Percentiles rank a stretch among this genome's conserved stretches.
These are phyloP conservation scores for Willowsia nigromaculata DNA, from an alignment of 2,888 invertebrate genomes.

Conservation along the genomic window DNA sequence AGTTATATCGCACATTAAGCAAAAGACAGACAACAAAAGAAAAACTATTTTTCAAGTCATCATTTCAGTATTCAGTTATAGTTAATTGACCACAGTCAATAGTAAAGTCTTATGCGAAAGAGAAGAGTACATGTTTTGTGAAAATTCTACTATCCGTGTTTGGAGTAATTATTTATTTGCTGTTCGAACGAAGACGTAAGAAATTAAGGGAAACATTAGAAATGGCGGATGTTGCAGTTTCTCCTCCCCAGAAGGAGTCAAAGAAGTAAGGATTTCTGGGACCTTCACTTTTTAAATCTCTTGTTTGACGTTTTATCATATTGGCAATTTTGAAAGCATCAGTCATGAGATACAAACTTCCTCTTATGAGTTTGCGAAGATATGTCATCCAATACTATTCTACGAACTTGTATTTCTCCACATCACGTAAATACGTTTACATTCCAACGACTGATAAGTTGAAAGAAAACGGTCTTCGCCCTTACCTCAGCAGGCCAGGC, in stretches of 20 bases:
- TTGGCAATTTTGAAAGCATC: too few species aligned
- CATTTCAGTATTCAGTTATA: neutral
- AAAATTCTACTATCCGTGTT: neutral
- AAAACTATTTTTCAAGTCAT: neutral
- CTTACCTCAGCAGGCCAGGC: constrained; percentile 56
- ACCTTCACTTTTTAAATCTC: too few species aligned
- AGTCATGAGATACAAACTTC: neutral
- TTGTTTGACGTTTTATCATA: too few species aligned
- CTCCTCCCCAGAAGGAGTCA: constrained; percentile 53
- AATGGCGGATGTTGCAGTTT: constrained; percentile 57
- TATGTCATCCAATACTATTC: neutral
- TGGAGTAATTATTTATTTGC: neutral
- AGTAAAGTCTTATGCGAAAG: neutral
- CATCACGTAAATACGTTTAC: neutral
- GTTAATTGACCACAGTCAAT: too few species aligned
- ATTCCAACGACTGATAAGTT: neutral
- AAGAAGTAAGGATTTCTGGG: constrained; percentile 68
- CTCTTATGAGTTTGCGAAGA: neutral
- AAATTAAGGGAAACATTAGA: neutral
- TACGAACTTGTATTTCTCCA: neutral
- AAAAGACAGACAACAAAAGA: too few species aligned
- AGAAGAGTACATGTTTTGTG: neutral
- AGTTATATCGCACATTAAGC: too few species aligned
- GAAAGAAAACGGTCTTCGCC: constrained; percentile 49
- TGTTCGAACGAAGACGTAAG: neutral